phyloP scores from a whole-genome alignment of 2,888 invertebrate genomes.

The Philaethria dido region DNA sequence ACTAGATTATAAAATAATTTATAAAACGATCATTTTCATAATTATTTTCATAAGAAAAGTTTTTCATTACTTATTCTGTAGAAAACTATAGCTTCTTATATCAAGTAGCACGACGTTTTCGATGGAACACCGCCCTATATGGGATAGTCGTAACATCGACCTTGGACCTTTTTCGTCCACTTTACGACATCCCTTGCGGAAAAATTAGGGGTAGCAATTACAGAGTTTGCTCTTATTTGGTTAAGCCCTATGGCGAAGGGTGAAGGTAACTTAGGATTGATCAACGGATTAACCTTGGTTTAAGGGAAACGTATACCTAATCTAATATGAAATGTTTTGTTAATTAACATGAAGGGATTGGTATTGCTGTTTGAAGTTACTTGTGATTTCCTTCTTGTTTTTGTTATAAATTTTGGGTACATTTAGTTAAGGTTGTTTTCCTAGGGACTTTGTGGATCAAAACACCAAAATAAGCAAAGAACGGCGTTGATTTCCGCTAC shows the following conservation, averaged over 20 bases:
- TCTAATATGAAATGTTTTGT: not conserved
- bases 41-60: too few species aligned
- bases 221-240: slow-evolving; percentile 24
- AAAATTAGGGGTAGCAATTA: slow-evolving; percentile 30
- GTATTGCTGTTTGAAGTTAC: not conserved
- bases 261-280: slow-evolving; percentile 8
- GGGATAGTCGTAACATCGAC: slow-evolving; percentile 15
- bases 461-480: too few species aligned
- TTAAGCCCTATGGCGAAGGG: slow-evolving; percentile 8
- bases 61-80: too few species aligned
- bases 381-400: too few species aligned
- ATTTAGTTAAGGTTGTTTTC: too few species aligned
- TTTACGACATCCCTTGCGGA: slow-evolving; percentile 32
- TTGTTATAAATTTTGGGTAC: too few species aligned
- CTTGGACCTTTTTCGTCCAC: slow-evolving; percentile 24
- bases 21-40: too few species aligned
- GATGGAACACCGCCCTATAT: not conserved
- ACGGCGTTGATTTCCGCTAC: too few species aligned
- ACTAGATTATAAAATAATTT: too few species aligned
- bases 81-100: slow-evolving; percentile 5
- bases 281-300: slow-evolving; percentile 4
- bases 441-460: too few species aligned
- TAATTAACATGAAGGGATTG: not conserved
- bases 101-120: not conserved
- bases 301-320: not conserved